Base-by-base conservation (phyloP, 1,140 invertebrate species). In the Cydia pomonella region DNA sequence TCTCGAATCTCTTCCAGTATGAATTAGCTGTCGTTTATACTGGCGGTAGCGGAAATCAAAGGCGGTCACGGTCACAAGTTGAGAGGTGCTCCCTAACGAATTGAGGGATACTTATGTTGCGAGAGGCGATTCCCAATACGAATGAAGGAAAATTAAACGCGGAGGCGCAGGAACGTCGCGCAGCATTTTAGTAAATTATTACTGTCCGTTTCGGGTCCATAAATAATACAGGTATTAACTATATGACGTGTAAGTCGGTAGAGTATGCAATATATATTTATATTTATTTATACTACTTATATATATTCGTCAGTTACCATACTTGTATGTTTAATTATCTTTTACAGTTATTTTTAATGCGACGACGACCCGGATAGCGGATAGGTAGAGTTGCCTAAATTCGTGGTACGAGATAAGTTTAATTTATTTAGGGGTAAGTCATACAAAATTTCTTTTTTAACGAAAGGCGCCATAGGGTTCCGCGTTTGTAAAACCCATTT, bases 321-420 rank as follows among this genome's bases (percentile, higher is more conserved):
- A 33, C 16, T 69, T 38, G 64, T 69, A 18, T 69, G 23, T 69
- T 38, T 69, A 18, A 38, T 38, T 38, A 69, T 69, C 64, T 69
- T 69, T 69, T 69, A 41, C 64, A 69, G 64, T 69, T 69, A 69
- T 69, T 69, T 59, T 18, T 69, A 69, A 33, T 33, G 53, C 64
- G n/a, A 38, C 64, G n/a, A 18, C 64, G 2, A 33, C 29, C 33
- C 29, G 29, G 64, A 69, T 69, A 29, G 64, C 64, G 64, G 18
- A 69, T 69, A 69, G 64, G 64, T 69, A 69, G 29, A 38, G 29
- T 69, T 69, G 10, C 64, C 64, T 69, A 69, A 69, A 33, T 69
- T n/a, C 64, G 29, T 29, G 23, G 33, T 10, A 6, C 64, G 64
- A 69, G 64, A n/a, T 69, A 69, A 38, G 27, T n/a, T 69, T 38